phyloP scores from a whole-genome alignment of 2,113 vertebrate species.

The Arizona elegans region DNA sequence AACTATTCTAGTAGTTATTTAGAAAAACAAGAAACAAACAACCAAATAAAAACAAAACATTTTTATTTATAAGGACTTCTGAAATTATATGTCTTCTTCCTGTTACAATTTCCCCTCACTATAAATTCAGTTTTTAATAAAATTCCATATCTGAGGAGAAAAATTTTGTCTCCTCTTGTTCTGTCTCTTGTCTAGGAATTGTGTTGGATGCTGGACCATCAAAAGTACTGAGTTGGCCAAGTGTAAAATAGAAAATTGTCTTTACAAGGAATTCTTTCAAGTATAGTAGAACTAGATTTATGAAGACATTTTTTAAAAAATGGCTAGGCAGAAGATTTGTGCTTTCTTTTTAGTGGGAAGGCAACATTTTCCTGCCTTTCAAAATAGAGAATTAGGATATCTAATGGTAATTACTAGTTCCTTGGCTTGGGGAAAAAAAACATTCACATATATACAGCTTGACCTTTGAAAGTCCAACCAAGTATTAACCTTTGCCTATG shows the following conservation, averaged over 20 bases:
- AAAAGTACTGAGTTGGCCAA: background rate
- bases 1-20: background rate
- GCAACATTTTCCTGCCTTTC: background rate
- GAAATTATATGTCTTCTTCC: background rate
- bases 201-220: background rate
- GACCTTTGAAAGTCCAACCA: background rate
- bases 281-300: background rate
- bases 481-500: background rate
- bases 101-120: background rate
- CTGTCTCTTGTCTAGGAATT: background rate
- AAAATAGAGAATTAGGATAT: background rate
- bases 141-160: background rate
- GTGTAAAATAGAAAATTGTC: background rate
- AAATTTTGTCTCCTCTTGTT: background rate
- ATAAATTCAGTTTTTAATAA: background rate
- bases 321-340: background rate
- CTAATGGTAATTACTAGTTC: background rate
- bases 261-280: background rate
- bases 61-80: too few species aligned
- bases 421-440: background rate
- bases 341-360: background rate
- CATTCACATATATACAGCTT: background rate
- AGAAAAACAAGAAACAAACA: background rate
- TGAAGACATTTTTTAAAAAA: background rate
- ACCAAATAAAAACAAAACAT: background rate